Base-by-base conservation (phyloP, 2,113 vertebrate genomes). In the Pogonocichla stellata region DNA sequence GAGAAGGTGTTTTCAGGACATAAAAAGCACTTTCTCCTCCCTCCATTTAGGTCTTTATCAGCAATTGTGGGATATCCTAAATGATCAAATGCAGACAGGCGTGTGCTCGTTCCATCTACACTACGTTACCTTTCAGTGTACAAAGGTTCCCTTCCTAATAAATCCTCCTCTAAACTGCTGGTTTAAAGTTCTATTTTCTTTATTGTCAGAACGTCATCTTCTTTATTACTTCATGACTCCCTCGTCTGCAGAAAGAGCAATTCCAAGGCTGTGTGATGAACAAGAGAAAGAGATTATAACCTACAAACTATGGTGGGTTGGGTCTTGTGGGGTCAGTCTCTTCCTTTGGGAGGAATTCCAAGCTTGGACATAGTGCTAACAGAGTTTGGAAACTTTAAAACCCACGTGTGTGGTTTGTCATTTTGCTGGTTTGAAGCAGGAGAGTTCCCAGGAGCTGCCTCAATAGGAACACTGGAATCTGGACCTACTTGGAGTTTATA, bases 261-360 rank as follows among this genome's bases (percentile, higher is more conserved):
- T 89, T 91, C n/a, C 31, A 70, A 72, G 29, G 43, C 53, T n/a
- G 22, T 8, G 34, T 12, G 4, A 61, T n/a, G 36, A 78, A 61
- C 8, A 14, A 53, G 48, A 77, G 47, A 71, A 72, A 62, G 23
- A 43, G 62, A 78, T 50, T 19, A 54, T 8, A 65, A 74, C 11
- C 13, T 60, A 48, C 33, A 34, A 80, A 25, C 31, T 19, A 17
- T 17, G 3, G 14, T 12, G 23, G 5, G 10, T 6, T 70, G 10
- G 2, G 4, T 19, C 45, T 42, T 25, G 15, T 0, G 3, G 2
- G 1, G 3, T 12, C 29, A 10, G 7, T 34, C 36, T 58, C 25
- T 48, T 60, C 9, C 38, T 83, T 25, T 47, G 29, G 54, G 6
- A 71, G 26, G 38, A 83, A 75, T 36, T 65, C 34, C 33, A 40